Percentiles rank a stretch among this genome's conserved stretches.
These are phyloP conservation scores for Dyspetes luteomarginatus DNA, from an alignment of 2,888 invertebrate species.

Conservation along the genomic window DNA sequence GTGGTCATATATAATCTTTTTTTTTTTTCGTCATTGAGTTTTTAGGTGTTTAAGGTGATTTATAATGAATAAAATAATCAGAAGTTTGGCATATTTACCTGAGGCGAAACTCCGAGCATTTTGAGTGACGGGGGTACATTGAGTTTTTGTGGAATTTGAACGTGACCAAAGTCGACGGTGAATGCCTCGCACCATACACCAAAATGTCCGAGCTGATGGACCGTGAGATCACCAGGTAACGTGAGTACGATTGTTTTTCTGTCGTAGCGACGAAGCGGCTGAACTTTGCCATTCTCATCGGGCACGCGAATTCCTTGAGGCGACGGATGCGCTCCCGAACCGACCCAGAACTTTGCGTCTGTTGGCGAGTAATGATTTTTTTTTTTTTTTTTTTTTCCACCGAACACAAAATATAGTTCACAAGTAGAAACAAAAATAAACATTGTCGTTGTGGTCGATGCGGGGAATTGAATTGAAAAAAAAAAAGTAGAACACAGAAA, in stretches of 20 bases:
- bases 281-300: conserved; percentile 95
- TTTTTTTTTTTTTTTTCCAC: too few relatives aligned
- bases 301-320: conserved; percentile 94
- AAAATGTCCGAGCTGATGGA: conserved; percentile 96
- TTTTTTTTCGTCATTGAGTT: too few relatives aligned
- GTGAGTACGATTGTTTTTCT: conserved; percentile 95
- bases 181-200: conserved; percentile 97
- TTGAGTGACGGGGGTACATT: conserved; percentile 96
- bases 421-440: too few relatives aligned
- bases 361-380: conserved; percentile 67
- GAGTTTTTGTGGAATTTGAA: conserved; percentile 89
- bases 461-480: too few relatives aligned
- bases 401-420: too few relatives aligned
- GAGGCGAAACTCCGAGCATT: conserved; percentile 96
- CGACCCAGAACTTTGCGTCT: conserved; percentile 98
- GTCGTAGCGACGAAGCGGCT: conserved; percentile 91
- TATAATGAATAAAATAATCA: not conserved
- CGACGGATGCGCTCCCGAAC: conserved; percentile 91
- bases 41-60: too few relatives aligned
- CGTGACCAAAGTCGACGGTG: conserved; percentile 96
- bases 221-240: conserved; percentile 93
- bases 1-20: too few relatives aligned
- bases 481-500: too few relatives aligned
- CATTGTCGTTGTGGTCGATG: too few relatives aligned
- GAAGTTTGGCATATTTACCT: conserved; percentile 86